Conservation (phyloP, 2,797 vertebrate genomes). For the Propithecus deckenii region DNA sequence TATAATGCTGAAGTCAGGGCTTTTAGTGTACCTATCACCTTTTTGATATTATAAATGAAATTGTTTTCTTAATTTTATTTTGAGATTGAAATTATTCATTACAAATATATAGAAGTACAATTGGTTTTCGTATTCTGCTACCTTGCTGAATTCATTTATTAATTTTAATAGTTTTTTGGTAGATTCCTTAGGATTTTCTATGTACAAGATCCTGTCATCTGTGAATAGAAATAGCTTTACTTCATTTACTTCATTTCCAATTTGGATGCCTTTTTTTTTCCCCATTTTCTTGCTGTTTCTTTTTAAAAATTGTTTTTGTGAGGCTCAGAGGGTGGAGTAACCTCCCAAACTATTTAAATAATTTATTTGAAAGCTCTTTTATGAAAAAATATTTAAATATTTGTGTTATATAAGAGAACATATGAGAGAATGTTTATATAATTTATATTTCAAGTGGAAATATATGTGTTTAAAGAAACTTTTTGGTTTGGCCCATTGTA, state of each 20-base stretch:
- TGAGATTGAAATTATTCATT: no score
- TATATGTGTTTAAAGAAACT: neutral
- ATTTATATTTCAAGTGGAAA: constrained; percentile 25
- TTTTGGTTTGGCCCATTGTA: neutral
- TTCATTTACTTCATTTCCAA: neutral
- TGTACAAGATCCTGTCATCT: neutral
- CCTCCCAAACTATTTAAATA: neutral
- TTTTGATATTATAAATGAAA: no score
- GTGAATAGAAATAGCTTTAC: neutral
- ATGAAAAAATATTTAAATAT: neutral
- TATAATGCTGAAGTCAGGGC: no score
- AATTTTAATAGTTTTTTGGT: neutral
- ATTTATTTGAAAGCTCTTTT: neutral
- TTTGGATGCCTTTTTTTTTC: neutral
- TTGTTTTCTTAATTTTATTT: no score
- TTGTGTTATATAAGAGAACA: neutral
- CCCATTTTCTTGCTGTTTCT: neutral
- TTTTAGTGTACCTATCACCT: no score
- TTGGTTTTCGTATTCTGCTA: neutral
- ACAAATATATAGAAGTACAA: no score
- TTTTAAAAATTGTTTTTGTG: neutral
- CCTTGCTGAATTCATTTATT: neutral
- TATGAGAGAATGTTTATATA: neutral
- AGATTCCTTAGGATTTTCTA: neutral
- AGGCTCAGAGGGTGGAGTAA: neutral